Evolutionary conservation across 2,797 vertebrate species (phyloP), one percentile per base, ranked within the genome.

Genomic region (Aulostomus chinensis): DNA sequence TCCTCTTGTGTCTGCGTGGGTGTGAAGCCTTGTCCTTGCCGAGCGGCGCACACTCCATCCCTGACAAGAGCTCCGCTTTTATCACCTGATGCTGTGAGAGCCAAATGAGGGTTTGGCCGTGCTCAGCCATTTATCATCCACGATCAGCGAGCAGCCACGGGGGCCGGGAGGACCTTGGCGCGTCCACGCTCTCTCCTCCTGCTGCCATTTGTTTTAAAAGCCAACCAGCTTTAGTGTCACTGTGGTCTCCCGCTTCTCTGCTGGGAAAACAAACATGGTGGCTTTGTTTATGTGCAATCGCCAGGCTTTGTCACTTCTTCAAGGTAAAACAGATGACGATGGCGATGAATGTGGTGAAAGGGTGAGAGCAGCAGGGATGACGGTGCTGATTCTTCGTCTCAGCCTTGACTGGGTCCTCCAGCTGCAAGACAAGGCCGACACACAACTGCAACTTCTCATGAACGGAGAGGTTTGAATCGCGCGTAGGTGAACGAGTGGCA

Each of bases 21-120:
- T 72, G 80, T 77, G 73, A 82, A 79, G 81, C 83, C 86, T 84
- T 67, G 86, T 89, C 88, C 88, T 89, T 89, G 87, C 78, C 61
- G 68, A 73, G 63, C 71, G 31, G 56, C 73, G 56, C 54, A 36
- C 70, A 68, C 79, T 76, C 81, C 75, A 80, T 78, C 67, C 72
- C 82, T 60, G 82, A 85, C 81, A 78, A 82, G 68, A 71, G 79
- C 76, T 78, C 38, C 14, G 62, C 78, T 88, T 88, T 90, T 85
- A 88, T 91, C 86, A 86, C 80, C 81, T 72, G 85, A 87, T 77
- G 77, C 73, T 9, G 64, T 9, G 67, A 63, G 80, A 83, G 82
- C 85, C 76, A 87, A 86, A 89, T 83, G 88, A 82, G 84, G 71
- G 61, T 76, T 78, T 21, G 66, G 71, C 70, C 68, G 56, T 86